Evolutionary conservation across 2,797 vertebrate genomes (phyloP), one percentile per base, ranked within the genome.

Genomic region (Trichosurus vulpecula): DNA sequence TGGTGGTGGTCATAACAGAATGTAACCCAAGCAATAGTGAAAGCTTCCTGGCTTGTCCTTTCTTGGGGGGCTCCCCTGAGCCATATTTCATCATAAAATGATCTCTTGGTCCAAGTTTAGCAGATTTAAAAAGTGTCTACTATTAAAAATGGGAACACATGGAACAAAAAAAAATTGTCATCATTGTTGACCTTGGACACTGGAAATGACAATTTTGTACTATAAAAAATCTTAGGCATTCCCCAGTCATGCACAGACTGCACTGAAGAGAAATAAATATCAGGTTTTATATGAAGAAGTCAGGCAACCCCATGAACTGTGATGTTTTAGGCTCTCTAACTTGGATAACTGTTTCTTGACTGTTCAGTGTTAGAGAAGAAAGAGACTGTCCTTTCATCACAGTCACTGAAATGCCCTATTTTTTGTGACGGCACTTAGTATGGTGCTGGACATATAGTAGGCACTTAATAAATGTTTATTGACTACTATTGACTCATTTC

Each of bases 91-190:
- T 90, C 27, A 66, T 4, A 4, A 4, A 3, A 31, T 90, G 35
- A 90, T 90, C 11, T 95, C 89, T 96, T 91, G 51, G 92, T 81
- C 61, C 54, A 90, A 55, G 1, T 27, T 94, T 57, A 92, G 12
- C 13, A 92, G 90, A 95, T 87, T 29, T 81, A 55, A 92, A 94
- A 54, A 56, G 9, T n/a, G 31, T 5, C 12, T 92, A n/a, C 56
- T 3, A 16, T 51, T 53, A 53, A 92, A 53, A 87, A 4, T 90
- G 41, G n/a, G 93, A 94, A 52, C 6, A 58, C 57, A 30, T 10
- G 61, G 93, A 92, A 25, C 25, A 11, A 52, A 53, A 54, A 12
- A 47, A 54, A 56, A 19, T 29, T 51, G 58, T 11, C 54, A 41
- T n/a, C 13, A 47, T 19, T 1, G 14, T 12, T 35, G 35, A 27